A percentile compares a stretch with the other conserved stretches of the same genome.
Conservation (phyloP, 2,888 invertebrate species). For the Nematopogon swammerdamellus region DNA sequence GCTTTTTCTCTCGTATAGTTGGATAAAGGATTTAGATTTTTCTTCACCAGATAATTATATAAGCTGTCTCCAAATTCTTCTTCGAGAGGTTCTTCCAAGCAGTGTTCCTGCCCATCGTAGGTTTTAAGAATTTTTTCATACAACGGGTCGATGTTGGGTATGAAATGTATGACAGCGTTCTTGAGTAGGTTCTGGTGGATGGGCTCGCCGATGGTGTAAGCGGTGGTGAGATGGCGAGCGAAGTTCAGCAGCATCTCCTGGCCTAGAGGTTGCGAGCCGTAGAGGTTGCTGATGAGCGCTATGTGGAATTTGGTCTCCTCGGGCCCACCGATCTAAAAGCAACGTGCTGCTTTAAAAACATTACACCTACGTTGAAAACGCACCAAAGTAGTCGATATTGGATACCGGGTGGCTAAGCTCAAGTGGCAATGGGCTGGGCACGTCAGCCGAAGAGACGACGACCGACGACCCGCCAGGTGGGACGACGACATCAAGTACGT, state of each 20-base stretch:
- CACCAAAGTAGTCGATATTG: too few relatives aligned
- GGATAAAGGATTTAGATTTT: slow-evolving; percentile 33
- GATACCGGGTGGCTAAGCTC: too few relatives aligned
- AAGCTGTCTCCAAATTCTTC: slow-evolving; percentile 68
- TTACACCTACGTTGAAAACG: too few relatives aligned
- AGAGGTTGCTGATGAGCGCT: slow-evolving; percentile 79
- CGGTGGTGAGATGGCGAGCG: slow-evolving; percentile 75
- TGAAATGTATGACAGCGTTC: slow-evolving; percentile 73
- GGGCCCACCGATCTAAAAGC: slow-evolving; percentile 66
- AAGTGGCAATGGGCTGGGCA: too few relatives aligned
- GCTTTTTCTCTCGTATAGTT: slow-evolving; percentile 54
- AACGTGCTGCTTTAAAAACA: too few relatives aligned
- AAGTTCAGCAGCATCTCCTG: slow-evolving; percentile 81
- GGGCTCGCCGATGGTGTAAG: slow-evolving; percentile 66
- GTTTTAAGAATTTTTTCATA: slow-evolving; percentile 26
- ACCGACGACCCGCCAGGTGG: too few relatives aligned
- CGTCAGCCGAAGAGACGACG: too few relatives aligned
- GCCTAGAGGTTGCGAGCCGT: slow-evolving; percentile 77
- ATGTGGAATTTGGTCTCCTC: slow-evolving; percentile 82
- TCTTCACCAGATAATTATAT: slow-evolving; percentile 39
- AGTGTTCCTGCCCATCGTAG: slow-evolving; percentile 30
- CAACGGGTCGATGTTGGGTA: slow-evolving; percentile 58
- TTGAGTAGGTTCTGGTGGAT: slow-evolving; percentile 62
- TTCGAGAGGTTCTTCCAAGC: slow-evolving; percentile 27
- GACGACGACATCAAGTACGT: too few relatives aligned